Percentiles rank a stretch among this genome's conserved stretches.
Evolutionary conservation across 2,888 invertebrate genomes (phyloP).

Genomic region (Zhuqinia jingwanae): DNA sequence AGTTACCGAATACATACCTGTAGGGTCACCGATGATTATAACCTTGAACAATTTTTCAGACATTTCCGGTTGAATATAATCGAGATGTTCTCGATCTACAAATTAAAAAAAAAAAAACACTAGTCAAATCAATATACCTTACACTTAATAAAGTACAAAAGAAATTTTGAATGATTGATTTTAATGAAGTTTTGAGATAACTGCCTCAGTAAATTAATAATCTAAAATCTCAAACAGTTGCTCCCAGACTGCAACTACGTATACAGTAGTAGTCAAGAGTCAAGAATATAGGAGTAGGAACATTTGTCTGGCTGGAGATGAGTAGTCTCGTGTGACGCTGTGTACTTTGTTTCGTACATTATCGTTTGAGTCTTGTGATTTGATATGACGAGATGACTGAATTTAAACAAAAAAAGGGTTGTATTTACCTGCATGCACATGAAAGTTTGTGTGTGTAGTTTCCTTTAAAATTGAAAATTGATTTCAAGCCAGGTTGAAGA

Average conservation of each 20-base stretch:
- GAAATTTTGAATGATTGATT: not conserved
- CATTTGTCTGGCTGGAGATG: too few relatives aligned
- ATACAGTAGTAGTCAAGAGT: not conserved
- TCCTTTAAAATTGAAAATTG: too few relatives aligned
- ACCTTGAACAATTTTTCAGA: constrained; percentile 82
- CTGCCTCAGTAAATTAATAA: not conserved
- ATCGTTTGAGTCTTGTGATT: too few relatives aligned
- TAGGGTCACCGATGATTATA: constrained; percentile 82
- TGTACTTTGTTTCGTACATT: too few relatives aligned
- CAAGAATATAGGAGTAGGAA: not conserved
- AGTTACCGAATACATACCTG: constrained; percentile 80
- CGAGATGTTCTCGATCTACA: constrained; percentile 5
- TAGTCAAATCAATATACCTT: not conserved
- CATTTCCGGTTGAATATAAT: constrained; percentile 63
- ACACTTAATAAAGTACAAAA: not conserved
- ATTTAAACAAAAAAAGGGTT: too few relatives aligned
- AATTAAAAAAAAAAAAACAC: not conserved
- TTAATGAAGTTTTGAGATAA: not conserved
- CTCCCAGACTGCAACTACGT: too few relatives aligned
- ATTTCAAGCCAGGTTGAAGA: too few relatives aligned
- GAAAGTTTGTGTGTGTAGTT: too few relatives aligned
- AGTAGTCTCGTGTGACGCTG: too few relatives aligned
- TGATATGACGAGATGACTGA: too few relatives aligned
- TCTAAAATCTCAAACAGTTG: too few relatives aligned
- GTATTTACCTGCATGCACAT: too few relatives aligned